These are phyloP conservation scores for Oryzias woworae DNA, from an alignment of 2,113 vertebrate genomes.

Conservation along the genomic window DNA sequence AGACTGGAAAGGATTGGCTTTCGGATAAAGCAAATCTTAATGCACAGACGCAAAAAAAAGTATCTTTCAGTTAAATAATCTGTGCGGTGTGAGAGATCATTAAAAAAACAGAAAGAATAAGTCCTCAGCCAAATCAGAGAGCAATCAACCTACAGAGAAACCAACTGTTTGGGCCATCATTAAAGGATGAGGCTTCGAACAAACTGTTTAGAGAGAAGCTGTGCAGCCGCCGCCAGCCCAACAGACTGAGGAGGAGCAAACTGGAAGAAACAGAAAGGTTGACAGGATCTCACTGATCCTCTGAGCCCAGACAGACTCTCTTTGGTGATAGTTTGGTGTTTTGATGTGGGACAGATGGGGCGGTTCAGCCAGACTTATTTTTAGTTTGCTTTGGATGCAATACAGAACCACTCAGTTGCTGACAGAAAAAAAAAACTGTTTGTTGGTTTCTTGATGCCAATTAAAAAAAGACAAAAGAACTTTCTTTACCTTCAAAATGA, in stretches of 20 bases:
- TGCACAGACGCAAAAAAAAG: background rate
- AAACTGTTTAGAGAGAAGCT: constrained; percentile 1
- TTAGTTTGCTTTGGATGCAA: constrained; percentile 18
- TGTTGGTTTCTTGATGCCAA: too few relatives aligned
- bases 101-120: background rate
- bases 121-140: background rate
- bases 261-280: constrained; percentile 26
- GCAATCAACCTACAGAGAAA: background rate
- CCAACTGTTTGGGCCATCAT: background rate
- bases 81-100: background rate
- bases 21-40: background rate
- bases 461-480: too few relatives aligned
- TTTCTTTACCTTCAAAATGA: too few relatives aligned
- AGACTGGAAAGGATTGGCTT: background rate
- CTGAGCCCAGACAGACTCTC: constrained; percentile 27
- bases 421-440: too few relatives aligned
- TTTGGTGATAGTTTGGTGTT: constrained; percentile 41
- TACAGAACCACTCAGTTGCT: background rate
- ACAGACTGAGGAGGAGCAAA: constrained; percentile 25
- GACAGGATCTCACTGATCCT: constrained; percentile 33
- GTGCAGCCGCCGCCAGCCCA: constrained; percentile 5
- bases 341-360: constrained; percentile 54
- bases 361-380: constrained; percentile 33
- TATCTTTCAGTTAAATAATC: background rate
- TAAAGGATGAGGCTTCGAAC: background rate